Evolutionary conservation across 2,797 vertebrate genomes (phyloP), one percentile per base, ranked within the genome.

Genomic region (Thunnus albacares): DNA sequence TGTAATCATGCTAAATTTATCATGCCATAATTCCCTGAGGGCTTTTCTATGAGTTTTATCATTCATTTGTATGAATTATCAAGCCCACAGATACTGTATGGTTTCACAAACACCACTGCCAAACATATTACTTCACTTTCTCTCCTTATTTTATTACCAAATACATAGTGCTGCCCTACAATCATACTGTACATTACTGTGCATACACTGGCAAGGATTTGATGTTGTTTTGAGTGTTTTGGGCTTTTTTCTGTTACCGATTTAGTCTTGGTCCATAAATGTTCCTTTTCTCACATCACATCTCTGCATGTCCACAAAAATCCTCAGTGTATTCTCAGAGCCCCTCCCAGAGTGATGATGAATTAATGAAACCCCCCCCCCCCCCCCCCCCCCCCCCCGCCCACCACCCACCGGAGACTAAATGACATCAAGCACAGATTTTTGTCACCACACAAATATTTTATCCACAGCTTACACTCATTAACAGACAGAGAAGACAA

Each of bases 391-490:
- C 28, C 28, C 30, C 30, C 30, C 6, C 30, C 6, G 2, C 30
- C 30, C 28, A 28, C 55, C 64, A 14, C 13, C 18, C 9, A 80
- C 8, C 45, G 75, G 72, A 68, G 45, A 66, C 24, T 52, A 14
- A 63, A 76, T 68, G 43, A 72, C 80, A 87, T 80, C 71, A 80
- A 87, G 84, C 51, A 56, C 43, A 47, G 51, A 66, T 43, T 76
- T 41, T 66, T 77, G 70, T 76, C 84, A 69, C 62, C 68, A 58
- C 22, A 66, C 69, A 79, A 76, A 89, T 51, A 81, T 80, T 82
- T 82, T 41, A 71, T 67, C 72, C 79, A 65, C 75, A 86, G 73
- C 64, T 89, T 79, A 77, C 55, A 30, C 43, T 79, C 72, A 78
- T 78, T 84, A 87, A 71, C 14, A 75, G 64, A 73, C 52, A 69